Evolutionary conservation across 2,113 vertebrate species (phyloP), one percentile per base, ranked within the genome.

Genomic region (Dasypus novemcinctus): DNA sequence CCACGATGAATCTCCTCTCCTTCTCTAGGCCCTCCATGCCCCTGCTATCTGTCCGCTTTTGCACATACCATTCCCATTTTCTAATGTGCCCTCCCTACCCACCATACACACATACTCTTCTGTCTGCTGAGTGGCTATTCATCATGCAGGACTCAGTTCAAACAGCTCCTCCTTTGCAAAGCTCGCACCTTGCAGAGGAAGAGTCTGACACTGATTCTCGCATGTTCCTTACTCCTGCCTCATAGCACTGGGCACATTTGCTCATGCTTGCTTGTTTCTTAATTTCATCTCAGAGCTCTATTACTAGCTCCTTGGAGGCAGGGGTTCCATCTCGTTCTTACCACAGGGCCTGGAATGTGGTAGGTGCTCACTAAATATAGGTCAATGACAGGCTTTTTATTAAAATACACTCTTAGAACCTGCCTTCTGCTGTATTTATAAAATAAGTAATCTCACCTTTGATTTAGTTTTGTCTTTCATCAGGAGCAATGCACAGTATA

Each of bases 401-500:
- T 78, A 49, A 29, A 84, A 54, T 41, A 36, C 17, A 76, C 66
- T 46, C 5, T 38, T 78, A 76, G 94, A 83, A 84, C 72, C 18
- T 82, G 38, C 11, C 11, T 36, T 72, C n/a, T 79, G 84, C 69
- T 25, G 71, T 69, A 88, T 91, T 64, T 94, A 46, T 81, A 52
- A 88, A 68, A 41, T 46, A 57, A 85, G 54, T 43, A 41, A 4
- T 61, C 66, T 81, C 17, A 46, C 21, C 21, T 80, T 66, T 68
- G 63, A 63, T 87, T 90, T 76, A 31, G n/a, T 63, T 93, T 92
- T 74, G 74, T 23, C 43, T 63, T 93, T 92, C 27, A 59, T 87
- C 29, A 92, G 46, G 14, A 86, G 49, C 33, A 86, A 17, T 54
- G 31, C 14, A n/a, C 5, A 74, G 69, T 38, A 52, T 78, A 21